Evolutionary conservation across 1,140 invertebrate genomes (phyloP), one percentile per base, ranked within the genome.

Genomic region (Lordiphosa clarofinis): DNA sequence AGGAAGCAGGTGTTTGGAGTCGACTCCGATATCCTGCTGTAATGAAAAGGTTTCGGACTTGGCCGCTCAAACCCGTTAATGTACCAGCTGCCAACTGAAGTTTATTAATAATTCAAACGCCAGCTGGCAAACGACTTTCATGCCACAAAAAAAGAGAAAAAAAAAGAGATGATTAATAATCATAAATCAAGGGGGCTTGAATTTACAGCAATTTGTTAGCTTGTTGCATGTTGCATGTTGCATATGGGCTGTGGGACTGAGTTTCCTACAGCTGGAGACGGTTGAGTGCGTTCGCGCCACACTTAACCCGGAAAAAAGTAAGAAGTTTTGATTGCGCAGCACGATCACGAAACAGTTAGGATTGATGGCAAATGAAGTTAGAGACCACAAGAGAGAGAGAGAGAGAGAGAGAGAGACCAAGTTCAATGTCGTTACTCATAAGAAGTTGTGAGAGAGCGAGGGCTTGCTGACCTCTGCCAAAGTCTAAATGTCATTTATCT

Each of bases 201-300:
- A 60, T 73, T 52, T 55, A 56, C 38, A 44, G 59, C 56, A 75
- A 75, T 73, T 70, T 73, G 60, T 65, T 35, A 47, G 33, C 31
- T 55, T n/a, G n/a, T n/a, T n/a, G n/a, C n/a, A n/a, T 35, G 43
- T 64, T 68, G 70, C 71, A 39, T 49, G 58, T 58, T 48, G 63
- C 58, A 56, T 56, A 49, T 65, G 73, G 71, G 49, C 21, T 39
- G 38, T 31, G 24, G 43, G 43, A 28, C 49, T 42, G 57, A 52
- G 60, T 62, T 75, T 75, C 73, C 73, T 75, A 42, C 21, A 46
- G 24, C 11, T n/a, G 24, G 21, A 46, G 31, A 73, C 50, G 57
- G 47, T 63, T 44, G 42, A 67, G 52, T 56, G 55, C 63, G 66
- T 43, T 21, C 37, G n/a, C 35, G 37, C 36, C 10, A 36, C 50